Evolutionary conservation across 1,140 invertebrate species (phyloP), one percentile per base, ranked within the genome.

Genomic region (Pseudomyrmex pallidus): DNA sequence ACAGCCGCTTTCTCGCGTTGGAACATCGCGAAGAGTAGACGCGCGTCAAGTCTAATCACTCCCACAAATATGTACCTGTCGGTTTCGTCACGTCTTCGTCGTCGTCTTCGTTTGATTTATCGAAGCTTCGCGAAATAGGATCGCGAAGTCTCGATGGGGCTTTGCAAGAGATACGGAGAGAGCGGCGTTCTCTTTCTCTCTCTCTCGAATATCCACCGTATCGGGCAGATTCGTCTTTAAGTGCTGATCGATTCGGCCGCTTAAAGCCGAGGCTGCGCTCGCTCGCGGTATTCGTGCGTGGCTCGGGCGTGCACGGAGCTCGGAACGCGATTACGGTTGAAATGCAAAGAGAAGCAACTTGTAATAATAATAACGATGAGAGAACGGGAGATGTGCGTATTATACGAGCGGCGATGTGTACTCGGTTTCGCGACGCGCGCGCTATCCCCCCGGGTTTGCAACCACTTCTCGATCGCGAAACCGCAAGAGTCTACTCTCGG

Each of bases 381-480:
- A 66, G 83, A 62, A 84, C 63, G 17, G 73, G 59, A 72, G 62
- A 63, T 48, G 63, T 25, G 63, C 62, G 57, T n/a, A n/a, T 84
- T 73, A 20, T 61, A 56, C 64, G 86, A 86, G 88, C 82, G 25
- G 83, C 86, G 88, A 91, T 91, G 90, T 89, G 13, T 52, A 35
- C 90, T 78, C 57, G 74, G 57, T 62, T 67, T 66, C 48, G 15
- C 61, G 62, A 46, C 59, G 52, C 57, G 44, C 25, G 44, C 25
- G 48, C 20, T 13, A 74, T 82, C 85, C 57, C 57, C 66, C 85
- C 78, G 48, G 54, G 67, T 44, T 22, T 22, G 80, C 77, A 57
- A 83, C 46, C 83, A 89, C 82, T 85, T 83, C 87, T 73, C 77
- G 87, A 89, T 90, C 85, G 85, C 74, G 74, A 90, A 91, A 91